Percentiles rank a stretch among this genome's conserved stretches.
Conservation (phyloP, 1,140 invertebrate species). For the Neodiprion fabricii region DNA sequence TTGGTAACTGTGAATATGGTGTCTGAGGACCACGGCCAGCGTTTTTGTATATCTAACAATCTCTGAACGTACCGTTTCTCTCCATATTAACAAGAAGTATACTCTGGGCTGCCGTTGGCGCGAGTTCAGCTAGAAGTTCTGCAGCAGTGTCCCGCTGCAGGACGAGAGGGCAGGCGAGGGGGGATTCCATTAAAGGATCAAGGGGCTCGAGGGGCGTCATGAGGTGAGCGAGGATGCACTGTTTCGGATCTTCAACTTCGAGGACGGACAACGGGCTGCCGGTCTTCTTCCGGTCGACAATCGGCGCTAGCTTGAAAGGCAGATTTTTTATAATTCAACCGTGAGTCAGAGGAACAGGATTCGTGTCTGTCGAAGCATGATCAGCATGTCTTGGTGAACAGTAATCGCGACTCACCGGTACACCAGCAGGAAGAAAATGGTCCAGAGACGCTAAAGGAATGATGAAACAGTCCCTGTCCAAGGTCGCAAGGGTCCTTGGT, state of each 20-base stretch:
- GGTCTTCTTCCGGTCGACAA: slow-evolving; percentile 65
- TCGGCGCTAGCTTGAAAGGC: slow-evolving; percentile 50
- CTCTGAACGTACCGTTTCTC: slow-evolving; percentile 70
- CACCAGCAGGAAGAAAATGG: slow-evolving; percentile 84
- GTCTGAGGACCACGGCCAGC: too few relatives aligned
- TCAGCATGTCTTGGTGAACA: background rate
- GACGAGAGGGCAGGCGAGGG: slow-evolving; percentile 75
- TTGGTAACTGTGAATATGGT: too few relatives aligned
- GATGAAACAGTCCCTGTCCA: slow-evolving; percentile 88
- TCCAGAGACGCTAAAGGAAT: slow-evolving; percentile 86
- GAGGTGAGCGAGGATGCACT: slow-evolving; percentile 84
- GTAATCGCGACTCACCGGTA: slow-evolving; percentile 70
- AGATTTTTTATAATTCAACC: background rate
- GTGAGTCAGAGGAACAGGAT: background rate
- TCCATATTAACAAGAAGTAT: slow-evolving; percentile 90
- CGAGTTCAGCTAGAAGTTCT: slow-evolving; percentile 78
- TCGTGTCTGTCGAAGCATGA: background rate
- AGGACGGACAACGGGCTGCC: slow-evolving; percentile 76
- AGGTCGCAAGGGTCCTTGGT: slow-evolving; percentile 75
- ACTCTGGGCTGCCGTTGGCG: slow-evolving; percentile 71
- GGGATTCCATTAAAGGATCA: slow-evolving; percentile 83
- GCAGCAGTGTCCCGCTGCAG: slow-evolving; percentile 79
- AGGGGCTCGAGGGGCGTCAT: slow-evolving; percentile 86
- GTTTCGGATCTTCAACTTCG: slow-evolving; percentile 86
- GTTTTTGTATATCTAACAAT: too few relatives aligned